Evolutionary conservation across 1,140 invertebrate genomes (phyloP), one percentile per base, ranked within the genome.

Genomic region (Drosophila triauraria): DNA sequence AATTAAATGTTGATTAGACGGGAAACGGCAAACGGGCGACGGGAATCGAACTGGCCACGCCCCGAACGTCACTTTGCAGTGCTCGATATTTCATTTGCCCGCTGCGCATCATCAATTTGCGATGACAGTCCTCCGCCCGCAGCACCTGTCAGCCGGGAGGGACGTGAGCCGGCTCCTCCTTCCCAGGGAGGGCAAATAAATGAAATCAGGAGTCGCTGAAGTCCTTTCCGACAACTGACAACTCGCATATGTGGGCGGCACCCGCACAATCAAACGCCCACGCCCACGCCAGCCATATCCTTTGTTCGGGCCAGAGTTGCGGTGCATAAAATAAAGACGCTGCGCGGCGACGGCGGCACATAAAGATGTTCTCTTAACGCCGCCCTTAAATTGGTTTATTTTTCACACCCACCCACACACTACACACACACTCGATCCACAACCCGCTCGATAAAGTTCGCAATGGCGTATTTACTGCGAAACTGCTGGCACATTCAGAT

Each of bases 1-100:
- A 87, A 87, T 87, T 87, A 80, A 82, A 82, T 74, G 81, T 59
- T 53, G 51, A 78, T 78, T 78, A 78, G 75, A 62, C 23, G 15
- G 58, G 58, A 25, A 54, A 53, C 13, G n/a, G 48, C 38, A 57
- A 42, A 10, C 10, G 32, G 32, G 32, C 32, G 3, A 35, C 8
- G 32, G 30, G 30, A 7, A 7, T 1, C 30, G 30, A 12, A 23
- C 32, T 42, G 38, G 27, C 15, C 38, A 43, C 61, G 42, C 44
- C 32, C 20, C 60, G 38, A 63, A 58, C 35, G 47, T 74, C 53
- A 61, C 56, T 61, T 40, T 43, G 25, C 35, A 35, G 48, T 59
- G 27, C 48, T 47, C 38, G 47, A 61, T 77, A 60, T 77, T 67
- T 77, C 63, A 65, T 64, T 47, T 48, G 23, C 43, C 58, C 40